Base-by-base conservation (phyloP, 2,888 invertebrate species). In the Ceriagrion tenellum region DNA sequence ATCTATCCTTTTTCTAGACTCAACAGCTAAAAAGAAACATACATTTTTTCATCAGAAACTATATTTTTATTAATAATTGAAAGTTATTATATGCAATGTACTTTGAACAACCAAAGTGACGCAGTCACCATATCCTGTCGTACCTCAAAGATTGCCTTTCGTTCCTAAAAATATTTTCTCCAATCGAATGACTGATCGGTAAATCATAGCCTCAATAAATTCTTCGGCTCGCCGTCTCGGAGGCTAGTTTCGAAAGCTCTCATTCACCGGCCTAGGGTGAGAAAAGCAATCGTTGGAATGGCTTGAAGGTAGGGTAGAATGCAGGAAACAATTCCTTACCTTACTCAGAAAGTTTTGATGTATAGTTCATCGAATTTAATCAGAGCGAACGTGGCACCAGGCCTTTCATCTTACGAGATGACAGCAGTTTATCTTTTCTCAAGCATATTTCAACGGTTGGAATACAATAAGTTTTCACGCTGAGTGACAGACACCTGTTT, bases 401-500 rank as follows among this genome's bases (percentile, higher is more conserved):
- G 13, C 81, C 81, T 81, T 81, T 81, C 81, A 81, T 81, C 81
- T 35, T 35, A 13, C 59, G 3, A 26, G 30, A 35, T 81, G 81
- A 81, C 81, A 81, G 35, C 35, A 81, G 81, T 81, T 81, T 81
- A 81, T 81, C 81, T 81, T 35, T 81, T 81, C 81, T 16, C 35
- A 12, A 26, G 81, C 81, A 81, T 81, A 81, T 81, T 35, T 81
- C 81, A 81, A 81, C 81, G 81, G 30, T 35, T 16, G 81, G 81
- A 81, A 81, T 81, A 81, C 81, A 81, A 81, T 81, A 81, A 35
- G 81, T 81, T 35, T 81, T 35, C 81, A 35, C 81, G 30, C 30
- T 35, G 35, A 35, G 81, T 81, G 81, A 81, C 81, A 81, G 81
- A 81, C 81, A 81, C 30, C 81, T 81, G 81, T 35, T 81, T 81